Conservation (phyloP, 37 sponge, comb jelly and placozoan species). For the Cladorhizidae sp. region DNA sequence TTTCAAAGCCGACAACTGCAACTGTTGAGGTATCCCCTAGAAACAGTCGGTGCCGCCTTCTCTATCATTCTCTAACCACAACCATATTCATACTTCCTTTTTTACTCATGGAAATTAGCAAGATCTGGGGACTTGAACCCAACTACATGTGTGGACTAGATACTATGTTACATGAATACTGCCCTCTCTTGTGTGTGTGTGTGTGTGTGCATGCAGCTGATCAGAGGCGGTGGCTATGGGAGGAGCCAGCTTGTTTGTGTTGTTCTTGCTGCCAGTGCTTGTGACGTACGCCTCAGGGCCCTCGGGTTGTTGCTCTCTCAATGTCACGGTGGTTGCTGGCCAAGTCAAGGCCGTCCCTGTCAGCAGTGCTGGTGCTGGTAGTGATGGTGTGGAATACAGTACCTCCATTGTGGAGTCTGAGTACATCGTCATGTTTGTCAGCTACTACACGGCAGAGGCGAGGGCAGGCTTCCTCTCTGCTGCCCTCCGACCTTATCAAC, state of each 20-base stretch:
- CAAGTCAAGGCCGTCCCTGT: neutral
- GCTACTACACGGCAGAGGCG: slow-evolving; percentile 74
- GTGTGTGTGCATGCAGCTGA: too few relatives aligned
- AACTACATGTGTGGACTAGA: too few relatives aligned
- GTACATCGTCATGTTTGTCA: slow-evolving; percentile 84
- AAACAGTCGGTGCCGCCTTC: too few relatives aligned
- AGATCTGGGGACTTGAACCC: too few relatives aligned
- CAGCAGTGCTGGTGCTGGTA: neutral
- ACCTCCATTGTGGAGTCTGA: slow-evolving; percentile 71
- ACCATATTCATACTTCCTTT: too few relatives aligned
- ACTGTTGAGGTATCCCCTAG: too few relatives aligned
- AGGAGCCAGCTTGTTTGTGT: neutral
- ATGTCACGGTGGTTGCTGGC: slow-evolving; percentile 39
- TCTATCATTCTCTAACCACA: too few relatives aligned
- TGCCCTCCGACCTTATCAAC: slow-evolving; percentile 33
- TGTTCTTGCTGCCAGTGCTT: slow-evolving; percentile 29
- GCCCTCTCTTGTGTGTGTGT: neutral
- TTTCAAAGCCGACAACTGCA: too few relatives aligned
- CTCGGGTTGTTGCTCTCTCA: slow-evolving; percentile 33
- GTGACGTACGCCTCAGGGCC: slow-evolving; percentile 21
- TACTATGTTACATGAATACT: too few relatives aligned
- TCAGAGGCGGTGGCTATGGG: neutral
- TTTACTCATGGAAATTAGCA: too few relatives aligned
- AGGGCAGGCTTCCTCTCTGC: slow-evolving; percentile 68
- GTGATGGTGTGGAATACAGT: neutral